These are phyloP conservation scores for Paralichthys olivaceus DNA, from an alignment of 2,113 vertebrate species.

Conservation along the genomic window DNA sequence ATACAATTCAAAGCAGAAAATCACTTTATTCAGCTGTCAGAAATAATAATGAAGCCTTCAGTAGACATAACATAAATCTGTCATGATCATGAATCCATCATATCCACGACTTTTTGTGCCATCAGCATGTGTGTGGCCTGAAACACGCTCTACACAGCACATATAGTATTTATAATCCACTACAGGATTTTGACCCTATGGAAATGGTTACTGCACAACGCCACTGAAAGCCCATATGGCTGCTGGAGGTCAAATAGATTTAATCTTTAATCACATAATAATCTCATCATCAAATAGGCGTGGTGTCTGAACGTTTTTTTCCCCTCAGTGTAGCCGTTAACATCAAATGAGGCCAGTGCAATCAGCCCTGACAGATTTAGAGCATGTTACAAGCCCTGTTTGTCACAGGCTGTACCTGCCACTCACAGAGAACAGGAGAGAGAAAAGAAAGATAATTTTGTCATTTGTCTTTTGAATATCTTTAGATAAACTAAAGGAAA, in stretches of 20 bases:
- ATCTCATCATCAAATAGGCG: slow-evolving; percentile 66
- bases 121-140: background rate
- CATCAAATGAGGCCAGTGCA: slow-evolving; percentile 77
- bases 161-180: slow-evolving; percentile 19
- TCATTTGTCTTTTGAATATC: slow-evolving; percentile 70
- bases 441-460: slow-evolving; percentile 43
- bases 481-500: slow-evolving; percentile 69
- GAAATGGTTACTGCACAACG: slow-evolving; percentile 30
- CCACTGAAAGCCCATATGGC: slow-evolving; percentile 51
- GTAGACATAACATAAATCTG: slow-evolving; percentile 8
- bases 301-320: slow-evolving; percentile 49
- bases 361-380: slow-evolving; percentile 81
- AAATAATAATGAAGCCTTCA: slow-evolving; percentile 41
- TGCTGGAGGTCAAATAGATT: slow-evolving; percentile 56
- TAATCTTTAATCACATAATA: slow-evolving; percentile 71
- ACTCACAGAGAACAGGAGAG: slow-evolving; percentile 62
- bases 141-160: background rate
- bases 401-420: slow-evolving; percentile 76
- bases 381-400: slow-evolving; percentile 75
- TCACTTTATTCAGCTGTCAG: slow-evolving; percentile 59
- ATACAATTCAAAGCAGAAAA: slow-evolving; percentile 4
- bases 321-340: slow-evolving; percentile 56
- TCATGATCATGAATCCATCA: background rate
- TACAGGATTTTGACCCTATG: slow-evolving; percentile 18
- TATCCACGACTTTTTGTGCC: background rate